Evolutionary conservation across 2,888 invertebrate species (phyloP), one percentile per base, ranked within the genome.

Genomic region (Cephonodes hylas): DNA sequence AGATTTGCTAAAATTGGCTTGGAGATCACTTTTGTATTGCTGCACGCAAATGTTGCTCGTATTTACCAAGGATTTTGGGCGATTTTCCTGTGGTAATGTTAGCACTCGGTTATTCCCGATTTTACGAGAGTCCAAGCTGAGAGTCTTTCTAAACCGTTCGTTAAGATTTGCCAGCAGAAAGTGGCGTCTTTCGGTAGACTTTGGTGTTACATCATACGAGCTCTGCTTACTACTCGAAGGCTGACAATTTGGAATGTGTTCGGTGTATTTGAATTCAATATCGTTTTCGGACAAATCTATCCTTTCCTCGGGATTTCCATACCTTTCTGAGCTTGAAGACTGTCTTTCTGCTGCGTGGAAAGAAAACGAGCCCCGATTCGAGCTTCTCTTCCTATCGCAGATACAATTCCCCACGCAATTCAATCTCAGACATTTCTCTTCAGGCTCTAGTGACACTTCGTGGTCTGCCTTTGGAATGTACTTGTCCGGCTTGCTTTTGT

Each of bases 51-150:
- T 86, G 66, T 89, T 89, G 60, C 86, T 86, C 0, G 91, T 90
- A 34, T 88, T 89, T 0, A 91, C 90, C 34, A 93, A 74, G 1
- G 93, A 93, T 77, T 93, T 93, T 0, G 93, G 93, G 60, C 93
- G 79, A 27, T 82, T 70, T 68, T 88, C 87, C 64, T 88, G 81
- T 1, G 89, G 86, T 22, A 90, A 65, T 68, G 84, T 87, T 6
- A 89, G 66, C 0, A 86, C 79, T 15, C 90, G 77, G 72, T 89
- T 89, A 0, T 87, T 86, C 66, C 91, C 91, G 22, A 91, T 77
- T 71, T 91, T 91, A 5, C 91, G 81, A 3, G 92, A 91, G 67
- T 93, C 93, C 61, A 93, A 84, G 72, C 93, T 93, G n/a, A 93
- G 80, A 3, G 93, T 93, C 72, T 93, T 93, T 3, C 92, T 82